Conservation (phyloP, 1,140 invertebrate species). For the Arion vulgaris region DNA sequence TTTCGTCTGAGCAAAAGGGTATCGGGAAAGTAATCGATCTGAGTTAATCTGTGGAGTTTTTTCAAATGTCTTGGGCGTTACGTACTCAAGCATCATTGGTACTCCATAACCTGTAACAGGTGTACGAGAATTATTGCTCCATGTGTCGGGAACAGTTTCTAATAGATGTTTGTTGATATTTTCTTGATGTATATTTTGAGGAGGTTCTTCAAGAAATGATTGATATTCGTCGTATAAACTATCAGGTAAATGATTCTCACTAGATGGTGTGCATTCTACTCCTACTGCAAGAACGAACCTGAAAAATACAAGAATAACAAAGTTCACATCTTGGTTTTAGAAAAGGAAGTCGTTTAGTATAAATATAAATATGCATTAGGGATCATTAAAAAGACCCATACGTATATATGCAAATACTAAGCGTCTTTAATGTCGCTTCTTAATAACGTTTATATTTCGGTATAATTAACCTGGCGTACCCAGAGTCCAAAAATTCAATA, state of each 20-base stretch:
- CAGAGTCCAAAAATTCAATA: too few species aligned
- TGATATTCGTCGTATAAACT: background rate
- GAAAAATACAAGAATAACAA: too few species aligned
- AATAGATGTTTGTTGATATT: background rate
- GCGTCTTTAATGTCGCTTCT: too few species aligned
- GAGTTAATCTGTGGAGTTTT: background rate
- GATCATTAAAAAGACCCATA: too few species aligned
- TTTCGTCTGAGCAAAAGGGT: background rate
- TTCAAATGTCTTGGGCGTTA: background rate
- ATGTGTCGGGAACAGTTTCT: background rate
- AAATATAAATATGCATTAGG: too few species aligned
- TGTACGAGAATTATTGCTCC: background rate
- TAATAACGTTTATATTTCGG: too few species aligned
- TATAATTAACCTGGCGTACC: too few species aligned
- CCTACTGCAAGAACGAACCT: background rate
- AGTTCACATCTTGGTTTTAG: too few species aligned
- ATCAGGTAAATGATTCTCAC: background rate
- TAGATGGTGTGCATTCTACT: background rate
- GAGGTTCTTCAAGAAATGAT: background rate
- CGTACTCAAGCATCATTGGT: background rate
- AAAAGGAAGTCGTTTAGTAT: too few species aligned
- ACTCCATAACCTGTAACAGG: background rate
- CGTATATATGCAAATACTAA: too few species aligned
- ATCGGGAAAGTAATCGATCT: background rate
- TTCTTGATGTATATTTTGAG: background rate